Conservation (phyloP, 2,888 invertebrate species). For the Scaptomyza reducta region DNA sequence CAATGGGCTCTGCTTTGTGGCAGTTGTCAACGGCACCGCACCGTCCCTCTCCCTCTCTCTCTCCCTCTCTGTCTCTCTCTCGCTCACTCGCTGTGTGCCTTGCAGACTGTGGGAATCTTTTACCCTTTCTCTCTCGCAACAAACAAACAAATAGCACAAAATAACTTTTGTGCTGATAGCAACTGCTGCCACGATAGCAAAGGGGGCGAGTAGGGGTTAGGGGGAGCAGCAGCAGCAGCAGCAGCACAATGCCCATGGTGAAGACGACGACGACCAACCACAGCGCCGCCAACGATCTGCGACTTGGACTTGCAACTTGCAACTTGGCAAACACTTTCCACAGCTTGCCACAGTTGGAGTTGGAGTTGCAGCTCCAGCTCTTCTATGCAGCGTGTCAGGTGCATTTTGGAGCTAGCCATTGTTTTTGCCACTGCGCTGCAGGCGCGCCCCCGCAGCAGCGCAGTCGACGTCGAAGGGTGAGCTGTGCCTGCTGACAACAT, state of each 20-base stretch:
- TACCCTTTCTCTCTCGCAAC: conserved; percentile 75
- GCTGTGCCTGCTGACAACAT: conserved; percentile 35
- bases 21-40: conserved; percentile 65
- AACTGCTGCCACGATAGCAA: conserved; percentile 15
- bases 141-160: conserved; percentile 61
- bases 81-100: conserved; percentile 4
- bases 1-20: conserved; percentile 51
- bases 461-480: conserved; percentile 40
- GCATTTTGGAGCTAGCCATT: conserved; percentile 63
- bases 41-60: neutral
- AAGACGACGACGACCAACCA: conserved; percentile 60
- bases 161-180: conserved; percentile 69
- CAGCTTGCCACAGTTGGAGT: conserved; percentile 34
- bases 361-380: neutral
- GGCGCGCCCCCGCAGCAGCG: conserved; percentile 68
- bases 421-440: conserved; percentile 24
- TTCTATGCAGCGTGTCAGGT: conserved; percentile 54
- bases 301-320: conserved; percentile 42
- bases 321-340: conserved; percentile 49
- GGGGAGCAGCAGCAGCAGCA: neutral
- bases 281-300: conserved; percentile 45
- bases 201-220: neutral
- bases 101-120: conserved; percentile 80
- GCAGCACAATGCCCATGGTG: conserved; percentile 25
- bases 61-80: conserved; percentile 6